A percentile compares a stretch with the other conserved stretches of the same genome.
phyloP scores from a whole-genome alignment of 2,113 vertebrate genomes.

The Donacobius atricapilla region DNA sequence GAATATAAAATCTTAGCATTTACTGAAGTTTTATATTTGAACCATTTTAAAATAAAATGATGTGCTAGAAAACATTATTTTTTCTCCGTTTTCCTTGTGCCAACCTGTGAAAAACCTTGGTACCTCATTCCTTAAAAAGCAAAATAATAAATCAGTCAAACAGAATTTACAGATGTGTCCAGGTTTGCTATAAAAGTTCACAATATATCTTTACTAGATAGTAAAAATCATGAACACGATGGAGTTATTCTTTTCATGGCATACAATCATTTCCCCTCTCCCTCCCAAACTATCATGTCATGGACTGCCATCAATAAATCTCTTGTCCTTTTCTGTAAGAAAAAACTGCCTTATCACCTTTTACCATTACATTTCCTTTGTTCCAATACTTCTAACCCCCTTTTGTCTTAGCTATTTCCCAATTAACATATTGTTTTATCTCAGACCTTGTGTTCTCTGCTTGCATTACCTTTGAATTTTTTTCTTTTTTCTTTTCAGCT shows the following conservation, averaged over 20 bases:
- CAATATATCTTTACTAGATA: background rate
- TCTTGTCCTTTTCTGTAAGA: background rate
- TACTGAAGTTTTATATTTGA: background rate
- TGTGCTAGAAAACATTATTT: background rate
- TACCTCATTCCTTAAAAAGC: background rate
- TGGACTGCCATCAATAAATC: background rate
- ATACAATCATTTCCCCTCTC: background rate
- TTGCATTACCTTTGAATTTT: background rate
- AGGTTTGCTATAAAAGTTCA: background rate
- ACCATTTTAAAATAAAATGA: background rate
- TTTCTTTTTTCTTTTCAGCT: background rate
- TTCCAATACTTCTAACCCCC: background rate
- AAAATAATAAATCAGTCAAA: slow-evolving; percentile 3
- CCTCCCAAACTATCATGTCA: background rate
- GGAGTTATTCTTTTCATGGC: background rate
- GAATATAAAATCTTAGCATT: background rate
- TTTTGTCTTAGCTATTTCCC: background rate
- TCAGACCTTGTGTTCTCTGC: background rate
- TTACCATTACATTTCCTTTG: background rate
- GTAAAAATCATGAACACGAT: background rate
- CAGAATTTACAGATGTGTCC: background rate
- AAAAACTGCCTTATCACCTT: background rate
- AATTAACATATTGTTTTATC: background rate
- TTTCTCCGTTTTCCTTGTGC: background rate
- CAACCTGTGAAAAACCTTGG: background rate